Evolutionary conservation across 1,140 invertebrate species (phyloP).

Genomic region (Bacillus rossius): DNA sequence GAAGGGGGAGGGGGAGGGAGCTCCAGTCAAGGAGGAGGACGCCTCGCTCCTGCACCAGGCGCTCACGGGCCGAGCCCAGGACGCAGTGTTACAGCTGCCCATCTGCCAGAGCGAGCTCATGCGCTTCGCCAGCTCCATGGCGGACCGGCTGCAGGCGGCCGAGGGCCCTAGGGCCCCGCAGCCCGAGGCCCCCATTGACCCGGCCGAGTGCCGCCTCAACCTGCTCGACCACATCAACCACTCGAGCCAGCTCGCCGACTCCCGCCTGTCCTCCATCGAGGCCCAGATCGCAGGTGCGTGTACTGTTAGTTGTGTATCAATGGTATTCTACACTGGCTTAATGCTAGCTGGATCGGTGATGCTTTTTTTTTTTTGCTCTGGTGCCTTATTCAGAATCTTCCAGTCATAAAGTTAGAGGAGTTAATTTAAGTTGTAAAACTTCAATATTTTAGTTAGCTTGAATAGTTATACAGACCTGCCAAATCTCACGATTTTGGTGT

Average conservation of each 20-base stretch:
- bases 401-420: too few species aligned
- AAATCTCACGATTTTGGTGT: too few species aligned
- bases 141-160: conserved; percentile 2
- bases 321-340: too few species aligned
- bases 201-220: conserved; percentile 66
- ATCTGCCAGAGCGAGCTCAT: conserved; percentile 21
- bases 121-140: conserved; percentile 14
- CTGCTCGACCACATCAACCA: conserved; percentile 72
- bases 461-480: too few species aligned
- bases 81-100: conserved; percentile 17
- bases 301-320: too few species aligned
- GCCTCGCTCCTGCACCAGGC: conserved; percentile 16
- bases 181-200: conserved; percentile 75
- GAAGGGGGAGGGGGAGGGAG: conserved; percentile 40
- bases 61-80: not conserved
- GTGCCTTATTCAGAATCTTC: too few species aligned
- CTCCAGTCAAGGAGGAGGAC: conserved; percentile 12
- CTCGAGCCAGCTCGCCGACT: conserved; percentile 63
- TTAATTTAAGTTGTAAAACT: too few species aligned
- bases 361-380: too few species aligned
- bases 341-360: too few species aligned
- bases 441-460: too few species aligned
- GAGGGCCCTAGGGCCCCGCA: conserved; percentile 51
- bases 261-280: conserved; percentile 67
- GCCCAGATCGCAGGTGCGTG: conserved; percentile 62